These are phyloP conservation scores for Pholis gunnellus DNA, from an alignment of 2,113 vertebrate genomes.

Conservation along the genomic window DNA sequence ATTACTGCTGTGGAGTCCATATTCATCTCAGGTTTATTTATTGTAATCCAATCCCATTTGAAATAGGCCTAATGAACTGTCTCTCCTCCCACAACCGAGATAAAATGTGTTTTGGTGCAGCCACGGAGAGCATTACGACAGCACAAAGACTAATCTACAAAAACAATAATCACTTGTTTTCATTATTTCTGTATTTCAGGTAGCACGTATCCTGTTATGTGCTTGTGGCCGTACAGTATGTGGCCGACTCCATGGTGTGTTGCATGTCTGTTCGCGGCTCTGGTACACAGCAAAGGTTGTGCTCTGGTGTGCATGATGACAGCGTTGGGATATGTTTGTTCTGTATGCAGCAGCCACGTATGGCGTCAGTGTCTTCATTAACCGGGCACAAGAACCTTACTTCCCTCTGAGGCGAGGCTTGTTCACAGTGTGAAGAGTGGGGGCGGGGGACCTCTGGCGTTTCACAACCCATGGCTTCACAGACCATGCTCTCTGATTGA, in stretches of 20 bases:
- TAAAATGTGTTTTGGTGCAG: slow-evolving; percentile 30
- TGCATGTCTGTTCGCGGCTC: slow-evolving; percentile 9
- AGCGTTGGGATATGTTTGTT: slow-evolving; percentile 26
- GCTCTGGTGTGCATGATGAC: slow-evolving; percentile 24
- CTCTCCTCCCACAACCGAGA: background rate
- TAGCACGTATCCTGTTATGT: background rate
- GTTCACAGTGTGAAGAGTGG: slow-evolving; percentile 54
- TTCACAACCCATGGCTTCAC: slow-evolving; percentile 69
- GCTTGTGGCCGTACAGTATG: background rate
- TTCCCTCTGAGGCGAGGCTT: slow-evolving; percentile 59
- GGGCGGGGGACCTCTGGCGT: slow-evolving; percentile 60
- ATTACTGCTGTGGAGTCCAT: background rate
- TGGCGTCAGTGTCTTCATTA: slow-evolving; percentile 69
- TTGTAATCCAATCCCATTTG: slow-evolving; percentile 42
- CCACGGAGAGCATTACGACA: background rate
- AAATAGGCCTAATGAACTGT: slow-evolving; percentile 41
- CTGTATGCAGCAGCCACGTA: slow-evolving; percentile 27
- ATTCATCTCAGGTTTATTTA: slow-evolving; percentile 40
- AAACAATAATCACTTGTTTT: slow-evolving; percentile 2
- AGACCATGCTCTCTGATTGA: slow-evolving; percentile 80
- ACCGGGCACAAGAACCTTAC: slow-evolving; percentile 32
- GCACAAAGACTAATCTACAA: background rate
- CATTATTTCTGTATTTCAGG: slow-evolving; percentile 5
- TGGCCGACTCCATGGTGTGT: background rate
- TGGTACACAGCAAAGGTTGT: slow-evolving; percentile 8